Evolutionary conservation across 1,140 invertebrate species (phyloP), one percentile per base, ranked within the genome.

Genomic region (Drosophila pachea): DNA sequence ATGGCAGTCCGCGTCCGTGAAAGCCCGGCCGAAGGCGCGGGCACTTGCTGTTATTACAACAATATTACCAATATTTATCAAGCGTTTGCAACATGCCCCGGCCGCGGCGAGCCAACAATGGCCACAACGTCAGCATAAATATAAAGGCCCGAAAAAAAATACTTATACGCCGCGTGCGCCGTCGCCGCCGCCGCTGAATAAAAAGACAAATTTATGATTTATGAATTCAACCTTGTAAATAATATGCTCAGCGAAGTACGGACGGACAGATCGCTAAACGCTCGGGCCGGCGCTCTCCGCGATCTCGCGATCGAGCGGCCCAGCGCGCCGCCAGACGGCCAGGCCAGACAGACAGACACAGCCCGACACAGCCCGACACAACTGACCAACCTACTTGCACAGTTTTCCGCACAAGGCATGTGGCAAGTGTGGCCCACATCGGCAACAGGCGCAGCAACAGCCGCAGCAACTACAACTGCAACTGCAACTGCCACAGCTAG

Each of bases 131-230:
- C 72, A 82, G 79, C 79, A 82, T 82, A 82, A 82, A 82, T 78
- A 78, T 48, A 45, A 43, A 14, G 6, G 43, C 7, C 47, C 32
- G n/a, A n/a, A 59, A 56, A 69, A 65, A 61, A 82, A 56, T 67
- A 63, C 64, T 67, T 63, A 84, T 79, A 76, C 74, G 84, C 84
- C 76, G 84, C 83, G 63, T 77, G 66, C 68, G 66, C 72, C 63
- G 43, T 22, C 49, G 60, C 14, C 55, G 68, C 60, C 62, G 72
- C 61, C 74, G 76, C 83, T 70, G 83, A 68, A 83, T 79, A 86
- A 81, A 86, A 83, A 86, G 82, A 86, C 82, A 86, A 86, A 86
- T 86, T 86, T 86, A 87, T 86, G 82, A 86, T 86, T 86, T 86
- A 86, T 86, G 82, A 86, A 87, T 86, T 86, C 81, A 86, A 86